phyloP scores from a whole-genome alignment of 2,797 vertebrate species.

The Alauda arvensis region DNA sequence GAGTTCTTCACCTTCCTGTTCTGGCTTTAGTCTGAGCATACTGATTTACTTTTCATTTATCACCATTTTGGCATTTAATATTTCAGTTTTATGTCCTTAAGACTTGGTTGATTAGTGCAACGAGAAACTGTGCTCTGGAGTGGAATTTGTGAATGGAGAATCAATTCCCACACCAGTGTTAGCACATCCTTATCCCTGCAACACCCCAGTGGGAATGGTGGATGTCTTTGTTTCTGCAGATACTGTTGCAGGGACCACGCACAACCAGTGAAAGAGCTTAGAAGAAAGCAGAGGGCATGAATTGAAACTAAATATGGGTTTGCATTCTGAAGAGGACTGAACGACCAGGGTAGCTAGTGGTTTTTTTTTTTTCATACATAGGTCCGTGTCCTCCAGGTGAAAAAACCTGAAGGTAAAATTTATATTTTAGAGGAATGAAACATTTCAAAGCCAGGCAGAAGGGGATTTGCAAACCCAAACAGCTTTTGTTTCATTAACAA shows the following conservation, averaged over 20 bases:
- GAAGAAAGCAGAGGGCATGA: background rate
- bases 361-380: background rate
- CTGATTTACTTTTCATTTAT: conserved; percentile 16
- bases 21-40: background rate
- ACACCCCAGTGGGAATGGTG: rapidly evolving
- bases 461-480: background rate
- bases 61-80: background rate
- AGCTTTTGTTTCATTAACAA: background rate
- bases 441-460: background rate
- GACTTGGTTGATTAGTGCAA: background rate
- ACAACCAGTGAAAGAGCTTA: background rate
- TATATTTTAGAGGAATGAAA: background rate
- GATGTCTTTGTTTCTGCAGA: background rate
- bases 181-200: background rate
- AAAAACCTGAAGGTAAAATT: background rate
- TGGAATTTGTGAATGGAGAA: background rate
- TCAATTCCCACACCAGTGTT: background rate
- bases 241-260: background rate
- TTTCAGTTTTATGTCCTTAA: background rate
- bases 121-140: background rate
- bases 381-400: background rate
- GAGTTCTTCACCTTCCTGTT: conserved; percentile 6
- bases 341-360: background rate
- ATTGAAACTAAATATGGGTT: background rate
- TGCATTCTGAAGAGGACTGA: background rate